Conservation (phyloP, 2,888 invertebrate species). For the Eupithecia dodoneata region DNA sequence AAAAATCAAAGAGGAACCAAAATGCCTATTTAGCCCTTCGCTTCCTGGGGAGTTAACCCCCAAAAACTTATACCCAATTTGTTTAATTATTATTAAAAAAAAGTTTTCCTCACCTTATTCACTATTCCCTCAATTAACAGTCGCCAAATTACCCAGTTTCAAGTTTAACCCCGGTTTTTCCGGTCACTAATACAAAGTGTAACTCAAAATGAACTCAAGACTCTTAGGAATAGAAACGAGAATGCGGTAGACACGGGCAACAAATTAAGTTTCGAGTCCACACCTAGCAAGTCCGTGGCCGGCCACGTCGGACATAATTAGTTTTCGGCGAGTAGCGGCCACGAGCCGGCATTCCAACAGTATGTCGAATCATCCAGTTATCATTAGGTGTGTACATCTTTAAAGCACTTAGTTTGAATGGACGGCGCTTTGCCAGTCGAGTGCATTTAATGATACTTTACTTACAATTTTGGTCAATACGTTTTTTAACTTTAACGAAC, state of each 20-base stretch:
- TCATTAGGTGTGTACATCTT: slow-evolving; percentile 60
- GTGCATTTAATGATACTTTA: not conserved
- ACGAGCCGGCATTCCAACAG: slow-evolving; percentile 71
- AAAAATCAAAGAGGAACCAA: not conserved
- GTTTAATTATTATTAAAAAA: not conserved
- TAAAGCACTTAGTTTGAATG: slow-evolving; percentile 41
- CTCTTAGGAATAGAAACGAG: not conserved
- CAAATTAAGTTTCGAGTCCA: slow-evolving; percentile 30
- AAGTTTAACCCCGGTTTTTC: not conserved
- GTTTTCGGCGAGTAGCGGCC: slow-evolving; percentile 70
- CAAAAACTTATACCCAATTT: not conserved
- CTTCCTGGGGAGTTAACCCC: too few species aligned
- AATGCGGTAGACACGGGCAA: not conserved
- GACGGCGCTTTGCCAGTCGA: not conserved
- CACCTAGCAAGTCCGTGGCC: slow-evolving; percentile 32
- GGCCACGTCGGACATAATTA: slow-evolving; percentile 66
- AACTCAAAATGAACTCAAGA: not conserved
- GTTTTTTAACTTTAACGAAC: not conserved
- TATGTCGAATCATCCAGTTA: slow-evolving; percentile 72
- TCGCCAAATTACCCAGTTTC: not conserved
- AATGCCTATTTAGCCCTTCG: not conserved
- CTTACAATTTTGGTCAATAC: not conserved
- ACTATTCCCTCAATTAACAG: not conserved
- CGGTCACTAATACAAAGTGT: not conserved
- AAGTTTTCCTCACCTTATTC: not conserved